phyloP scores from a whole-genome alignment of 2,113 vertebrate species.

The Pycnonotus jocosus region DNA sequence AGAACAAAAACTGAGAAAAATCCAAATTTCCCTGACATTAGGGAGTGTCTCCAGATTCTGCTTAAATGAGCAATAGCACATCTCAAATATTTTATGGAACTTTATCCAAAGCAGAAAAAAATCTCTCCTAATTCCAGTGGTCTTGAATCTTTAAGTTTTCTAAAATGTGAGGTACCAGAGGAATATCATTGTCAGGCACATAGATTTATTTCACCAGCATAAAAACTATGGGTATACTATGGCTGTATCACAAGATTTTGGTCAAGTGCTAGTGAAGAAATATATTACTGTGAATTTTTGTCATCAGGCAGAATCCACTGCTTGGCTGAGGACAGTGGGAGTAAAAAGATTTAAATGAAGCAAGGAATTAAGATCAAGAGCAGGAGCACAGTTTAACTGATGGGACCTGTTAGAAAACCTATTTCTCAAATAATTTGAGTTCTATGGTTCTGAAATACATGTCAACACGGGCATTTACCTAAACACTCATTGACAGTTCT shows the following conservation, averaged over 20 bases:
- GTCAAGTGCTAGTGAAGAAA: background rate
- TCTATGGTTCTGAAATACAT: background rate
- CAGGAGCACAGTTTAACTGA: background rate
- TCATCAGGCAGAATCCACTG: background rate
- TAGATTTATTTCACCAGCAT: background rate
- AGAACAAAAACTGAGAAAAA: background rate
- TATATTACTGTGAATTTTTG: background rate
- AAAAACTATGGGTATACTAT: background rate
- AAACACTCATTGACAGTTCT: background rate
- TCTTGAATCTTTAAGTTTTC: background rate
- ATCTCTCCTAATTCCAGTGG: background rate
- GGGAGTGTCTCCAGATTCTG: background rate
- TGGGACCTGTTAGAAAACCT: background rate
- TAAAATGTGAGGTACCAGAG: background rate
- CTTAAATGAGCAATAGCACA: background rate
- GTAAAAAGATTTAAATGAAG: background rate
- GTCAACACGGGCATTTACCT: background rate
- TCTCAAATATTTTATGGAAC: background rate
- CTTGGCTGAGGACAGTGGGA: background rate
- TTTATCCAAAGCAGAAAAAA: background rate
- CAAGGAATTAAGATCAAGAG: background rate
- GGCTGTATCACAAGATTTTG: background rate
- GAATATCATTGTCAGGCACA: accelerated
- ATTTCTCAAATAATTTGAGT: background rate
- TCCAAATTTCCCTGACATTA: background rate